Conservation (phyloP, 92 coral and sea anemone genomes). For the Siderastrea radians region DNA sequence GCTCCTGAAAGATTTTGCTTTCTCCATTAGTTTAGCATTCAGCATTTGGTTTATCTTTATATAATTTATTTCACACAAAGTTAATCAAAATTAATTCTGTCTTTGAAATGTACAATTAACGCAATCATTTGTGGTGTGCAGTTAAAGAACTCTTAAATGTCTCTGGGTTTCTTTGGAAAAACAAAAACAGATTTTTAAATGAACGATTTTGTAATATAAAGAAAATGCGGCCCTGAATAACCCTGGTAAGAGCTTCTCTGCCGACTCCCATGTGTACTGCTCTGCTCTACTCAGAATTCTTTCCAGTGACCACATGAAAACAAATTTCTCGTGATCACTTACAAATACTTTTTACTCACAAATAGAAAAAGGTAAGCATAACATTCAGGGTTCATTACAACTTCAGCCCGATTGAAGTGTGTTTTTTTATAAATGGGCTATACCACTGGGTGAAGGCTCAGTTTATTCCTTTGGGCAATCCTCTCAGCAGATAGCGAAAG, state of each 20-base stretch:
- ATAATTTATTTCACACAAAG: no score
- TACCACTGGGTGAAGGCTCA: no score
- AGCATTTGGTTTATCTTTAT: no score
- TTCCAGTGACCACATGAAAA: slow-evolving; percentile 1
- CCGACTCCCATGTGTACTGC: not conserved
- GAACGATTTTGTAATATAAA: not conserved
- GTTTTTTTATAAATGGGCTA: no score
- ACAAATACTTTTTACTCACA: not conserved
- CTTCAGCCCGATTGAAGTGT: no score
- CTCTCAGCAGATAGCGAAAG: no score
- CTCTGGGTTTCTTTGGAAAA: not conserved
- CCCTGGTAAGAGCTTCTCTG: not conserved
- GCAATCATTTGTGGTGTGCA: not conserved
- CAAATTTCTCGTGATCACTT: not conserved
- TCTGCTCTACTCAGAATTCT: not conserved
- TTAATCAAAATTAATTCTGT: no score
- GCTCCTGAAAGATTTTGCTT: slow-evolving; percentile 30
- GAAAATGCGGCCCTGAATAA: not conserved
- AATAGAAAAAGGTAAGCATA: not conserved
- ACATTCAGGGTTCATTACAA: not conserved
- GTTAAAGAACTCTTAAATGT: not conserved
- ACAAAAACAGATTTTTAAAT: not conserved
- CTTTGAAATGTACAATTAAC: no score
- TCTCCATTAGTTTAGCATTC: not conserved
- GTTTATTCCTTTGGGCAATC: no score